Percentiles rank a stretch among this genome's conserved stretches.
These are phyloP conservation scores for Synanthedon andrenaeformis DNA, from an alignment of 2,888 invertebrate genomes.

Conservation along the genomic window DNA sequence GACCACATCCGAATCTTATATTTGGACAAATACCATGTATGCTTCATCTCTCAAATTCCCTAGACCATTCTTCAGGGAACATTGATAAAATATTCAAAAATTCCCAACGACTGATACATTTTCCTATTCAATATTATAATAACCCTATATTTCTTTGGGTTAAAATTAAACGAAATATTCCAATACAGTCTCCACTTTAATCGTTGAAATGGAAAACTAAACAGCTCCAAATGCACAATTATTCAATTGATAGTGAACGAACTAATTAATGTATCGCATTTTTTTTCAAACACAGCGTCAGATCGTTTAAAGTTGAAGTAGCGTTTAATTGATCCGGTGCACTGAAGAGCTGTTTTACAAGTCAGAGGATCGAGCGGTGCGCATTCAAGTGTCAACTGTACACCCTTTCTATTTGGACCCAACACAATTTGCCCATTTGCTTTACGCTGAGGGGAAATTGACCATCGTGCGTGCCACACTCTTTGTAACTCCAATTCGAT, in stretches of 20 bases:
- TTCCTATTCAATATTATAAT: too few relatives aligned
- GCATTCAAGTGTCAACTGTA: slow-evolving; percentile 14
- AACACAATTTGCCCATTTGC: slow-evolving; percentile 19
- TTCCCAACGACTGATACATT: too few relatives aligned
- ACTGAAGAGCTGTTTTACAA: slow-evolving; percentile 6
- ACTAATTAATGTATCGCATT: neutral
- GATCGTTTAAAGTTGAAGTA: neutral
- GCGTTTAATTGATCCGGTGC: neutral
- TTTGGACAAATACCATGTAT: neutral
- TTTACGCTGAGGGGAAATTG: slow-evolving; percentile 31
- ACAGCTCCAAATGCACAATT: slow-evolving; percentile 2
- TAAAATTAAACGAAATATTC: too few relatives aligned
- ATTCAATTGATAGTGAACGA: slow-evolving; percentile 1
- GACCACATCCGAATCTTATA: slow-evolving; percentile 7
- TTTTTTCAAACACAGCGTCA: neutral
- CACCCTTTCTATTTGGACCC: slow-evolving; percentile 12
- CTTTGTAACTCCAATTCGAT: slow-evolving; percentile 5
- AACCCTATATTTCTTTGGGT: too few relatives aligned
- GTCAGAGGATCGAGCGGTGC: slow-evolving; percentile 14
- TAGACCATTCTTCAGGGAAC: neutral
- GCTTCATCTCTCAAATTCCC: neutral
- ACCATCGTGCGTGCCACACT: slow-evolving; percentile 31
- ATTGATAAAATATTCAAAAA: neutral
- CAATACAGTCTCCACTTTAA: too few relatives aligned
- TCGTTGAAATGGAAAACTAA: neutral